Percentiles rank a stretch among this genome's conserved stretches.
phyloP scores from a whole-genome alignment of 2,113 vertebrate genomes.

The Cichladusa arquata region DNA sequence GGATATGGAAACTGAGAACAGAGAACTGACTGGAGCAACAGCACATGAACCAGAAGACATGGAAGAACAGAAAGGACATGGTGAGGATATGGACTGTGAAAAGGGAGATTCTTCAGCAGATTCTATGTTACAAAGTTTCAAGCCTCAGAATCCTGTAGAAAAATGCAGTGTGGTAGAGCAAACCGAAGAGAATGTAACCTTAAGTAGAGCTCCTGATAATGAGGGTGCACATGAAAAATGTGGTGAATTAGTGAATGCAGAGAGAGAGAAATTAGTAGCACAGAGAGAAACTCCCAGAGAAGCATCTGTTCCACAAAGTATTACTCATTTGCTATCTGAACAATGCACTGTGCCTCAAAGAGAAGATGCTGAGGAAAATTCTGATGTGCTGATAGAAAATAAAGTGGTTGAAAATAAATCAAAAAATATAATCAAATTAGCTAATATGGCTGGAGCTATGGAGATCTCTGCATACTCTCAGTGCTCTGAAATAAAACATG shows the following conservation, averaged over 20 bases:
- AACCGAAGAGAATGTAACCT: neutral
- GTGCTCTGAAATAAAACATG: neutral
- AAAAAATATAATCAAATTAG: neutral
- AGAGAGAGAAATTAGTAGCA: neutral
- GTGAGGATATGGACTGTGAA: neutral
- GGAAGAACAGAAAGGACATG: neutral
- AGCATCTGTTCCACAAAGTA: neutral
- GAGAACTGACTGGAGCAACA: neutral
- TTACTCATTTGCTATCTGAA: neutral
- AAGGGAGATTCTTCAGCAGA: neutral
- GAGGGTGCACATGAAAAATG: neutral
- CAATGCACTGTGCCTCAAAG: neutral
- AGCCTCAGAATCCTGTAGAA: neutral
- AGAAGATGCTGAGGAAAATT: neutral
- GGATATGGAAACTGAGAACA: neutral
- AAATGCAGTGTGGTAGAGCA: neutral
- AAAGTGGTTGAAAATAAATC: neutral
- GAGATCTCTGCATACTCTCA: neutral
- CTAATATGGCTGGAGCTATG: neutral
- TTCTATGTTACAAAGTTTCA: neutral
- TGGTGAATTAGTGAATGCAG: neutral
- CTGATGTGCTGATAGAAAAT: neutral
- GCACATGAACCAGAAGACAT: neutral
- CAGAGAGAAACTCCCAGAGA: neutral
- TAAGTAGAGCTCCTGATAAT: neutral